Evolutionary conservation across 2,888 invertebrate genomes (phyloP).

Genomic region (Cheiracanthium punctorium): DNA sequence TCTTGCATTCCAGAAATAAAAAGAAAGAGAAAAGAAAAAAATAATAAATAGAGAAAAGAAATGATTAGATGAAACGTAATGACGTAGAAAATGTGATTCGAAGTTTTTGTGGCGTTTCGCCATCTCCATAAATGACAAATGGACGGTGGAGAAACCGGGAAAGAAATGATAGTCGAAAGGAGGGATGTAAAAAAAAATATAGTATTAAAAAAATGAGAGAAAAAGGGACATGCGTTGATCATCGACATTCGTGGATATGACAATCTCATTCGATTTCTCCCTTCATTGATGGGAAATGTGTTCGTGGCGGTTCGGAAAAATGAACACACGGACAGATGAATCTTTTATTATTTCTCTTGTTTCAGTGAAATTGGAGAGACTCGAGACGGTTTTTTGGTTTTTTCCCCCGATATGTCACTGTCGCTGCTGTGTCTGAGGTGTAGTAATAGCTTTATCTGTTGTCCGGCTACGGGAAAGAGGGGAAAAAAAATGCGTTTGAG

Average conservation of each 20-base stretch:
- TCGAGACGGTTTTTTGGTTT: background rate
- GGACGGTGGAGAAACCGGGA: constrained; percentile 41
- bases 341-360: constrained; percentile 15
- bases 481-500: too few relatives aligned
- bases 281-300: constrained; percentile 6
- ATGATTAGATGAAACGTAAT: constrained; percentile 70
- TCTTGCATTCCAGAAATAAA: background rate
- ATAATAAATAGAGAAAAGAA: too few relatives aligned
- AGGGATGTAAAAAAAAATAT: constrained; percentile 16
- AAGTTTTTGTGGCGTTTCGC: constrained; percentile 62
- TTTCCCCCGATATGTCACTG: background rate
- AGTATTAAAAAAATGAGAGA: background rate
- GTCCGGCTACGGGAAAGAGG: too few relatives aligned
- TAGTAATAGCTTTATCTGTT: background rate
- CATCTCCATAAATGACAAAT: constrained; percentile 70
- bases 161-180: constrained; percentile 11
- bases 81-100: constrained; percentile 69
- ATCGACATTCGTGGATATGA: constrained; percentile 46
- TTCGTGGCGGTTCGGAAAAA: background rate
- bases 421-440: background rate
- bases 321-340: constrained; percentile 10
- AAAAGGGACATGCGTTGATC: constrained; percentile 54
- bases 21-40: constrained; percentile 1
- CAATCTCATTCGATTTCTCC: constrained; percentile 50
- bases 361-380: background rate